These are phyloP conservation scores for Neuroscelio doddi DNA, from an alignment of 2,888 invertebrate species.

Conservation along the genomic window DNA sequence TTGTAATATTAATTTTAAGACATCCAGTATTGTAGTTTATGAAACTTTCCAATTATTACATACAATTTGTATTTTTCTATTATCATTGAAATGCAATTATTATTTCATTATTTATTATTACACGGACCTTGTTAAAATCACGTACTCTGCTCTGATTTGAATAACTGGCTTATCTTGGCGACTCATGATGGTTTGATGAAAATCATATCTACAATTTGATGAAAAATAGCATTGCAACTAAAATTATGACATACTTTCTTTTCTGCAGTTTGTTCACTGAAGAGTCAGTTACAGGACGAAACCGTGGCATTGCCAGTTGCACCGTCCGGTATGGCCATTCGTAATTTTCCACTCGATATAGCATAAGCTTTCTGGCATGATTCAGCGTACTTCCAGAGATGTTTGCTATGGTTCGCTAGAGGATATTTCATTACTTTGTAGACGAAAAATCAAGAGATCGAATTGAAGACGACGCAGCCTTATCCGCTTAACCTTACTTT, in stretches of 20 bases:
- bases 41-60: too few relatives aligned
- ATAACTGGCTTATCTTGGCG: background rate
- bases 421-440: constrained; percentile 51
- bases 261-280: constrained; percentile 7
- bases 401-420: constrained; percentile 50
- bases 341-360: constrained; percentile 65
- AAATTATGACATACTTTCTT: constrained; percentile 16
- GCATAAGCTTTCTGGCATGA: constrained; percentile 58
- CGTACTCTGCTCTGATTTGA: too few relatives aligned
- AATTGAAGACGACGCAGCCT: constrained; percentile 14
- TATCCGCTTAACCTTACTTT: constrained; percentile 8
- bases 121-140: too few relatives aligned
- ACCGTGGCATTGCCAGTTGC: constrained; percentile 51
- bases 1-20: too few relatives aligned
- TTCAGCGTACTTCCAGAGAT: constrained; percentile 53
- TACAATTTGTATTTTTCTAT: too few relatives aligned
- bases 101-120: too few relatives aligned
- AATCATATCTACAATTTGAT: background rate
- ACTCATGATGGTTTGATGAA: background rate
- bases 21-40: too few relatives aligned
- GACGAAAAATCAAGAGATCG: constrained; percentile 20
- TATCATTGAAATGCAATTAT: too few relatives aligned
- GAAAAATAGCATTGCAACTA: constrained; percentile 11
- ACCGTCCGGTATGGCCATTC: constrained; percentile 55
- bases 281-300: constrained; percentile 6